Conservation (phyloP, 2,888 invertebrate species). For the Lucinisca nassula region DNA sequence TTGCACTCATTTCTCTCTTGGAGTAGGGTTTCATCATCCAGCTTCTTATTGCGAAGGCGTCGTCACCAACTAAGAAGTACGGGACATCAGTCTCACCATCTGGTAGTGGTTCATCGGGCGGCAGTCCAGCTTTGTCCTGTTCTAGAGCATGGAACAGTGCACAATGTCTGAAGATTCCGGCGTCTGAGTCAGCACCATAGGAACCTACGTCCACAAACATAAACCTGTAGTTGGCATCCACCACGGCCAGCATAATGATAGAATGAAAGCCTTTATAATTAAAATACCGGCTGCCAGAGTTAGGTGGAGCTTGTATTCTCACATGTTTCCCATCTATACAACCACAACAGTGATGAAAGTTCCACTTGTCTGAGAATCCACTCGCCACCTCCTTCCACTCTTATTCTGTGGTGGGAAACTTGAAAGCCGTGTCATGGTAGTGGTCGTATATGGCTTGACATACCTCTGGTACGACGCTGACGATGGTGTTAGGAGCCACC, state of each 20-base stretch:
- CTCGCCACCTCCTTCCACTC: conserved; percentile 36
- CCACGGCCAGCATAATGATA: conserved; percentile 82
- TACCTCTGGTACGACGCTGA: conserved; percentile 80
- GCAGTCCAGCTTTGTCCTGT: conserved; percentile 33
- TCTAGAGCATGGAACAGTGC: conserved; percentile 5
- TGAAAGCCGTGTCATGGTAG: conserved; percentile 18
- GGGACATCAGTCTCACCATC: conserved; percentile 46
- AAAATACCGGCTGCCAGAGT: conserved; percentile 78
- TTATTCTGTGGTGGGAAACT: conserved; percentile 31
- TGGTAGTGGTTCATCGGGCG: conserved; percentile 36
- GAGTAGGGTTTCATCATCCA: conserved; percentile 41
- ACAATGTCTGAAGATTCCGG: conserved; percentile 18
- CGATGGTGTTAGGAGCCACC: conserved; percentile 82
- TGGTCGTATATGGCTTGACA: conserved; percentile 78
- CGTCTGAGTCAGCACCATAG: conserved; percentile 20
- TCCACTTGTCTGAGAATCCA: conserved; percentile 73
- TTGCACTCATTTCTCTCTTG: conserved; percentile 28
- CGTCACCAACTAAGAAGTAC: conserved; percentile 46
- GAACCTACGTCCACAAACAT: conserved; percentile 18
- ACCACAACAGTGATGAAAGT: conserved; percentile 84
- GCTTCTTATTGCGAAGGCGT: conserved; percentile 41
- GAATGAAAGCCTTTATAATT: conserved; percentile 83
- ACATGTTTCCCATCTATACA: conserved; percentile 84
- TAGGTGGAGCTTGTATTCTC: conserved; percentile 73
- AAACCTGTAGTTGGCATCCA: conserved; percentile 26